A percentile compares a stretch with the other conserved stretches of the same genome.
Evolutionary conservation across 2,797 vertebrate genomes (phyloP).

Genomic region (Periophthalmus magnuspinnatus): DNA sequence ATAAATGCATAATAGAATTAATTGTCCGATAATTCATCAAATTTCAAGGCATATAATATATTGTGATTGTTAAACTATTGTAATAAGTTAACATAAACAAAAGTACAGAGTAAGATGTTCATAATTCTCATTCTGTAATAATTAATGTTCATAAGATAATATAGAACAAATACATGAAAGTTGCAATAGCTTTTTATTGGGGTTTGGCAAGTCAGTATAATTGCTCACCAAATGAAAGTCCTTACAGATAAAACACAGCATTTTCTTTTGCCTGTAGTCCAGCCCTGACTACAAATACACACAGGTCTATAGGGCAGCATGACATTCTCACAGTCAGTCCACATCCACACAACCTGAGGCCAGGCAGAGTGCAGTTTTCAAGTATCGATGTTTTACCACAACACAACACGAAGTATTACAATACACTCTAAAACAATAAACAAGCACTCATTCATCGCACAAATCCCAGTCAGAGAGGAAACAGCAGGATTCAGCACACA

Average conservation of each 20-base stretch:
- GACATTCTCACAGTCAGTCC: slow-evolving; percentile 38
- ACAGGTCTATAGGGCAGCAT: slow-evolving; percentile 54
- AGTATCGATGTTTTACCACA: slow-evolving; percentile 74
- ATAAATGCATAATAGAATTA: background rate
- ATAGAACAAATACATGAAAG: background rate
- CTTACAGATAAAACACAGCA: background rate
- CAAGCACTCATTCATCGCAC: slow-evolving; percentile 35
- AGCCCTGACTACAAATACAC: slow-evolving; percentile 25
- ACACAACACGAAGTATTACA: slow-evolving; percentile 33
- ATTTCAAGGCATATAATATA: too few relatives aligned
- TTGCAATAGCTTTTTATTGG: background rate
- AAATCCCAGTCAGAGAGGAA: slow-evolving; percentile 29
- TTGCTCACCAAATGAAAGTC: slow-evolving; percentile 1
- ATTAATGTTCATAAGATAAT: background rate
- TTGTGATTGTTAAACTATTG: too few relatives aligned
- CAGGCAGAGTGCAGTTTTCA: slow-evolving; percentile 77
- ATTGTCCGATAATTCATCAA: too few relatives aligned
- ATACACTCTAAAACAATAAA: slow-evolving; percentile 40
- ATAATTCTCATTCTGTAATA: background rate
- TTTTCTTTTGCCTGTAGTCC: background rate
- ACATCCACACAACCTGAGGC: slow-evolving; percentile 60
- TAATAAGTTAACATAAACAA: too few relatives aligned
- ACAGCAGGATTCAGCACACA: slow-evolving; percentile 18
- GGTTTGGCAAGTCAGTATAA: background rate
- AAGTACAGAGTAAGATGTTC: too few relatives aligned